These are phyloP conservation scores for Cantharis lateralis DNA, from an alignment of 2,888 invertebrate species.

Conservation along the genomic window DNA sequence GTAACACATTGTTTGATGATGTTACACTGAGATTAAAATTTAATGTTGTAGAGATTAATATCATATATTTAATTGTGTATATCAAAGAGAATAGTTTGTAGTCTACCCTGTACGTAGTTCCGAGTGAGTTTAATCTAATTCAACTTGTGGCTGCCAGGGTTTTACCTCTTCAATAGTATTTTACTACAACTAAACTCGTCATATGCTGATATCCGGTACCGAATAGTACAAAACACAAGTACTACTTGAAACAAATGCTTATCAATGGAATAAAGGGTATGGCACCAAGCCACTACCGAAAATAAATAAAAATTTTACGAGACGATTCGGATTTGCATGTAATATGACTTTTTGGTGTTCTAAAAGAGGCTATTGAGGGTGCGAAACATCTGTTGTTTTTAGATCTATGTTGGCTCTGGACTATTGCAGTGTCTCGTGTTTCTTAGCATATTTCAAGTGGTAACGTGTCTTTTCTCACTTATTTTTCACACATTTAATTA, in stretches of 20 bases:
- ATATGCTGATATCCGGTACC: too few species aligned
- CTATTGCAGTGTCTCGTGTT: not conserved
- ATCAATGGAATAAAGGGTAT: too few species aligned
- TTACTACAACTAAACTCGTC: not conserved
- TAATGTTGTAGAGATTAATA: not conserved
- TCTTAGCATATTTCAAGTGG: not conserved
- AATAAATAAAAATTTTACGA: not conserved
- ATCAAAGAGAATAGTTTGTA: not conserved
- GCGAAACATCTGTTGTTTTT: not conserved
- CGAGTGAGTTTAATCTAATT: not conserved
- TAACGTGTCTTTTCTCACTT: not conserved
- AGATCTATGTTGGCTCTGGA: not conserved
- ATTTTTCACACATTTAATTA: not conserved
- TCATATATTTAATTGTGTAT: not conserved
- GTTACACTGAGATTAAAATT: not conserved
- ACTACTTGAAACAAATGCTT: too few species aligned
- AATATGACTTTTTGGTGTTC: not conserved
- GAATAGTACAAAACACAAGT: too few species aligned
- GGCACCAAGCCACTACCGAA: too few species aligned
- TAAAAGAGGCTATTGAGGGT: not conserved
- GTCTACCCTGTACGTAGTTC: not conserved
- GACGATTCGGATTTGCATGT: not conserved
- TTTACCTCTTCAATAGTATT: not conserved
- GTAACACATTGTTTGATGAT: not conserved
- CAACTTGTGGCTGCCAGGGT: not conserved